phyloP scores from a whole-genome alignment of 2,113 vertebrate genomes.

The Pedetes capensis region DNA sequence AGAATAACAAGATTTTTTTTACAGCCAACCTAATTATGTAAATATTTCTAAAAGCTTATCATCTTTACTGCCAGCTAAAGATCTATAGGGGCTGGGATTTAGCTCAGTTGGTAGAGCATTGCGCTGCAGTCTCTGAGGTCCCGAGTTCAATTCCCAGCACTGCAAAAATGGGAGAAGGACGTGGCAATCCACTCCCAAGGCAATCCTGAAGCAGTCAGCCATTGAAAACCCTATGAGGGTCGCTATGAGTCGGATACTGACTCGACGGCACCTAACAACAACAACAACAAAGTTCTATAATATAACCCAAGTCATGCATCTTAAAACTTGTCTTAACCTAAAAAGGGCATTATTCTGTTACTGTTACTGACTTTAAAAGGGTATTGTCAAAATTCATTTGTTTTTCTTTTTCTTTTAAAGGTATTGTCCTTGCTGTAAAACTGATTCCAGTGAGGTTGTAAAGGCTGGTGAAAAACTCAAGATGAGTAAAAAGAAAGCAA shows the following conservation, averaged over 20 bases:
- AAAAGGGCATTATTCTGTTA: neutral
- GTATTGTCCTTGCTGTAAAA: conserved; percentile 99
- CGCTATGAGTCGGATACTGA: no score
- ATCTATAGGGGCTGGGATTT: no score
- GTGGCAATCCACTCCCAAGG: no score
- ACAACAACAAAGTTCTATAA: no score
- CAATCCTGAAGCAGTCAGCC: no score
- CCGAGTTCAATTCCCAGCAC: no score
- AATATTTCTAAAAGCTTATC: conserved; percentile 47
- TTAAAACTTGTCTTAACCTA: conserved; percentile 29
- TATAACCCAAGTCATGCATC: neutral
- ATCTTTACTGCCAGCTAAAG: neutral
- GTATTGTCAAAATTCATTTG: conserved; percentile 1
- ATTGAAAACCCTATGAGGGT: no score
- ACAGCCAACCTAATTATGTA: neutral
- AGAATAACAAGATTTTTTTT: neutral
- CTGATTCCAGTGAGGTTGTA: conserved; percentile 97
- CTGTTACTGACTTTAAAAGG: neutral
- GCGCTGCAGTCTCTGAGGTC: no score
- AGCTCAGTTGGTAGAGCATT: no score
- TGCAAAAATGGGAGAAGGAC: no score
- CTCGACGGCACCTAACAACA: no score
- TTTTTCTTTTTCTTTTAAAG: conserved; percentile 80
- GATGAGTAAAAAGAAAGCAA: conserved; percentile 99
- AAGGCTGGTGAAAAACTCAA: conserved; percentile 98